A percentile compares a stretch with the other conserved stretches of the same genome.
Conservation (phyloP, 2,888 invertebrate species). For the Heteromurus nitidus region DNA sequence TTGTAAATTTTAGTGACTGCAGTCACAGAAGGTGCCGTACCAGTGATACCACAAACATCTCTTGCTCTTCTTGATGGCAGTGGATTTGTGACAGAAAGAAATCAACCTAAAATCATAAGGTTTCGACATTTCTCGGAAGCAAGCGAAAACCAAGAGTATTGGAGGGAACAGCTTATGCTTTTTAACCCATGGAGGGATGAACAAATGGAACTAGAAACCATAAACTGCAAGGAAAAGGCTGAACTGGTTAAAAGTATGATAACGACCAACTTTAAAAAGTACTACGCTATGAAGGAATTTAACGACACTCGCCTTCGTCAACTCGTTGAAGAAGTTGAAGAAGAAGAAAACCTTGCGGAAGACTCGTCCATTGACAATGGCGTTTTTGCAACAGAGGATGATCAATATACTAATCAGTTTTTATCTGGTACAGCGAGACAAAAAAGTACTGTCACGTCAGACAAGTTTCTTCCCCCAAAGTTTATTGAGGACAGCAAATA, state of each 20-base stretch:
- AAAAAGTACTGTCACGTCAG: conserved; percentile 3
- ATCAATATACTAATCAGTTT: neutral
- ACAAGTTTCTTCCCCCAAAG: conserved; percentile 51
- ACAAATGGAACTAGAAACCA: conserved; percentile 24
- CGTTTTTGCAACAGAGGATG: neutral
- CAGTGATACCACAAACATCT: neutral
- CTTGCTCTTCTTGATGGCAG: neutral
- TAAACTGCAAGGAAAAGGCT: neutral
- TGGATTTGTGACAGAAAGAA: neutral
- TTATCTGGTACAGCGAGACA: conserved; percentile 2
- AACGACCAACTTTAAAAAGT: neutral
- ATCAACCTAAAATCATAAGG: conserved; percentile 54
- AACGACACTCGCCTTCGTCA: neutral
- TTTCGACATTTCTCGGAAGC: conserved; percentile 61
- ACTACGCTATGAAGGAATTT: neutral
- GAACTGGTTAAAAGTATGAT: neutral
- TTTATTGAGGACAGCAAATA: conserved; percentile 57
- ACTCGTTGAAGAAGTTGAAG: neutral
- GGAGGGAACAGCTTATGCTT: conserved; percentile 74
- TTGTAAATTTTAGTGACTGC: neutral
- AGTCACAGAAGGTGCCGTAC: neutral
- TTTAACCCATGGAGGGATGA: conserved; percentile 74
- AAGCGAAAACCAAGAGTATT: conserved; percentile 72
- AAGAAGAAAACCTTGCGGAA: conserved; percentile 10
- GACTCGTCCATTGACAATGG: neutral